A percentile compares a stretch with the other conserved stretches of the same genome.
Evolutionary conservation across 2,797 vertebrate genomes (phyloP).

Genomic region (Cetoscarus ocellatus): DNA sequence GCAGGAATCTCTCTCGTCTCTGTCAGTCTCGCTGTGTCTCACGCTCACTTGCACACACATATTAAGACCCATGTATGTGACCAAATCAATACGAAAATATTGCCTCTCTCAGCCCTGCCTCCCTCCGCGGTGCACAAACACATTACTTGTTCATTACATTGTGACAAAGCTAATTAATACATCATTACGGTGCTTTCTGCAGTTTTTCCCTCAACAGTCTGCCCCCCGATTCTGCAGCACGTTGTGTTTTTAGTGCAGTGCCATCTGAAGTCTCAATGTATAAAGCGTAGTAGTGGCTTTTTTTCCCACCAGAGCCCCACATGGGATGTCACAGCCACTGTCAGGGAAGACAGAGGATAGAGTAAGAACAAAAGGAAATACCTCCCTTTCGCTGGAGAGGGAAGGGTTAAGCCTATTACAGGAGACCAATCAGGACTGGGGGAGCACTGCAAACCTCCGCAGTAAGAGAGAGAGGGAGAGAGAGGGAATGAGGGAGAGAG

Average conservation of each 20-base stretch:
- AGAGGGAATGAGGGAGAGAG: constrained; percentile 58
- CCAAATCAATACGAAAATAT: constrained; percentile 58
- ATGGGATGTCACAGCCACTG: constrained; percentile 46
- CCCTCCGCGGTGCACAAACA: constrained; percentile 26
- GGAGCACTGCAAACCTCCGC: constrained; percentile 97
- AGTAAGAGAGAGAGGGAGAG: constrained; percentile 87
- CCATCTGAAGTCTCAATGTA: constrained; percentile 35
- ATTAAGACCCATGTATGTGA: constrained; percentile 52
- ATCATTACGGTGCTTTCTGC: constrained; percentile 26
- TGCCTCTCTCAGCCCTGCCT: constrained; percentile 37
- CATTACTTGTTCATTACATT: constrained; percentile 54
- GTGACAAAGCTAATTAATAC: constrained; percentile 60
- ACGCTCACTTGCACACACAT: constrained; percentile 52
- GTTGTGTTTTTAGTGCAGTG: constrained; percentile 29
- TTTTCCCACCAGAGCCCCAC: constrained; percentile 45
- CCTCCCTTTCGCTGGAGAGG: constrained; percentile 63
- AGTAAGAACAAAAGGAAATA: constrained; percentile 74
- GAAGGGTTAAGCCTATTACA: constrained; percentile 91
- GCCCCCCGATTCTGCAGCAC: constrained; percentile 37
- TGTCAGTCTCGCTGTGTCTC: constrained; percentile 48
- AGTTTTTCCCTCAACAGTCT: constrained; percentile 28
- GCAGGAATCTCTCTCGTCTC: constrained; percentile 43
- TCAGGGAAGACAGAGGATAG: constrained; percentile 45
- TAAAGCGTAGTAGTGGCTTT: constrained; percentile 37
- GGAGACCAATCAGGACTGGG: constrained; percentile 96